These are phyloP conservation scores for Trisateles emortualis DNA, from an alignment of 2,888 invertebrate genomes.

Conservation along the genomic window DNA sequence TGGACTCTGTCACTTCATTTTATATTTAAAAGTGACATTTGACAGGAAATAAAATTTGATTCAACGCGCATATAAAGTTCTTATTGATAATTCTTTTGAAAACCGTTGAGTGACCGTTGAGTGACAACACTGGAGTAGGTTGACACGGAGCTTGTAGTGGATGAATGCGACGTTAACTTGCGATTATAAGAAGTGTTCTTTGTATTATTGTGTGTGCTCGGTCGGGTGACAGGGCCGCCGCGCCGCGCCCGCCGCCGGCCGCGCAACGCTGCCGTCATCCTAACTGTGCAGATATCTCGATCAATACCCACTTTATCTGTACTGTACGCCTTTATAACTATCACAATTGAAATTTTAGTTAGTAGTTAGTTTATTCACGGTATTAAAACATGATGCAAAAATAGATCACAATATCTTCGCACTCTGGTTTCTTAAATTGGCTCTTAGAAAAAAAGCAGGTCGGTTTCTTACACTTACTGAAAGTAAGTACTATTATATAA, in stretches of 20 bases:
- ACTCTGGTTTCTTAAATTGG: no score
- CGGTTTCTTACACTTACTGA: no score
- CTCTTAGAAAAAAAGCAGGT: no score
- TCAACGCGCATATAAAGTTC: constrained; percentile 59
- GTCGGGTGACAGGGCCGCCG: constrained; percentile 29
- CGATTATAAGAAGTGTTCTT: constrained; percentile 66
- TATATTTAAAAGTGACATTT: constrained; percentile 63
- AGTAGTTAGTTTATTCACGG: neutral
- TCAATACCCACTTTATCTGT: constrained; percentile 50
- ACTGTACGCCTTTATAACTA: neutral
- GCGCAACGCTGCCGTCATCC: neutral
- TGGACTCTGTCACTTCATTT: constrained; percentile 25
- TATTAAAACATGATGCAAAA: no score
- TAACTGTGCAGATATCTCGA: constrained; percentile 15
- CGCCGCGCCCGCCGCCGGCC: no score
- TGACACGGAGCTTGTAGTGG: constrained; percentile 66
- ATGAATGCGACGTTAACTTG: constrained; percentile 66
- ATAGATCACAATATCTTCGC: no score
- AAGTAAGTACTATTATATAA: no score
- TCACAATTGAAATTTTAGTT: neutral
- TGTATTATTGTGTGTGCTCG: constrained; percentile 59
- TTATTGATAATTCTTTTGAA: constrained; percentile 62
- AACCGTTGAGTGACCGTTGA: constrained; percentile 81
- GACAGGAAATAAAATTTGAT: constrained; percentile 66
- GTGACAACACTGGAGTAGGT: constrained; percentile 70